phyloP scores from a whole-genome alignment of 2,113 vertebrate genomes.

The Centrocercus urophasianus region DNA sequence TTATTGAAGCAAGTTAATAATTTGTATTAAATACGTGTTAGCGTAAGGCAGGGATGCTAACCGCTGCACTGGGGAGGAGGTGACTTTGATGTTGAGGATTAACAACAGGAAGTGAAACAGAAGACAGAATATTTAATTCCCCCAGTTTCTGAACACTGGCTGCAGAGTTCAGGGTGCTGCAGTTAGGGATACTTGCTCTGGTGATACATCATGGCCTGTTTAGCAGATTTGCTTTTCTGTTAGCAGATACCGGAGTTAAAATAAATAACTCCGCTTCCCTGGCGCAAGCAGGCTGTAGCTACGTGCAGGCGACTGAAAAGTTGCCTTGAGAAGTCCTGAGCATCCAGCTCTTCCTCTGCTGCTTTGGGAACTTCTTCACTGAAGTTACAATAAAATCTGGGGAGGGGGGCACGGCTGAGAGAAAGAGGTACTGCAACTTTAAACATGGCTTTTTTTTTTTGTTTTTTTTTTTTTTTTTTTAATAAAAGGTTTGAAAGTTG shows the following conservation, averaged over 20 bases:
- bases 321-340: conserved; percentile 19
- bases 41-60: conserved; percentile 79
- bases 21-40: conserved; percentile 72
- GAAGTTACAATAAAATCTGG: conserved; percentile 14
- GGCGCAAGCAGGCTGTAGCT: conserved; percentile 22
- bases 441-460: conserved; percentile 46
- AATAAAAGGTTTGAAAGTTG: conserved; percentile 86
- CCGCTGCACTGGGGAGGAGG: conserved; percentile 81
- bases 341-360: not conserved
- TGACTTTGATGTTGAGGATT: conserved; percentile 84
- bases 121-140: conserved; percentile 83
- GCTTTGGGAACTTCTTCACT: conserved; percentile 62
- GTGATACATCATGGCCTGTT: not conserved
- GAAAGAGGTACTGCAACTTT: conserved; percentile 80
- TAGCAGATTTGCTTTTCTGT: conserved; percentile 40
- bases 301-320: conserved; percentile 49
- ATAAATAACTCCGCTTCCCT: conserved; percentile 43
- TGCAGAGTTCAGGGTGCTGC: conserved; percentile 64
- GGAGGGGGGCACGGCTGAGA: conserved; percentile 8
- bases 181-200: conserved; percentile 30
- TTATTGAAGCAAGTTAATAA: conserved; percentile 70
- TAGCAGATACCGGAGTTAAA: conserved; percentile 18
- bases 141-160: conserved; percentile 78
- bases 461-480: conserved; percentile 71
- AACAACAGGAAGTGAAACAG: conserved; percentile 84